Percentiles rank a stretch among this genome's conserved stretches.
phyloP scores from a whole-genome alignment of 2,888 invertebrate species.

The Selenia dentaria region DNA sequence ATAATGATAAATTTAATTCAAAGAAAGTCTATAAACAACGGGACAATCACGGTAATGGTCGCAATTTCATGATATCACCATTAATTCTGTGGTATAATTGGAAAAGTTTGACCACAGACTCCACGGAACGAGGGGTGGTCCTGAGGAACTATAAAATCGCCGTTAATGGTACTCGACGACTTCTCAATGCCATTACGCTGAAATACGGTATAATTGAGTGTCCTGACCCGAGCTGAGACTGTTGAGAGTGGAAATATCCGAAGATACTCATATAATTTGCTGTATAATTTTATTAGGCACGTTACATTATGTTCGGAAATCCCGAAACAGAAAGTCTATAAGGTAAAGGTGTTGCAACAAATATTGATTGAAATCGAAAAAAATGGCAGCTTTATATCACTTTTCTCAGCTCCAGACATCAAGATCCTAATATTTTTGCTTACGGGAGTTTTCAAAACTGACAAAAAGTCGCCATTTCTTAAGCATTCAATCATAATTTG shows the following conservation, averaged over 20 bases:
- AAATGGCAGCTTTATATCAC: no score
- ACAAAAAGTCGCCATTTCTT: no score
- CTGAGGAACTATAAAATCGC: constrained; percentile 70
- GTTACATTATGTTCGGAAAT: no score
- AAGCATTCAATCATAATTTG: no score
- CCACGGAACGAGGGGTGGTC: constrained; percentile 40
- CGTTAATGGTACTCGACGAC: constrained; percentile 61
- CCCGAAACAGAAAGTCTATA: no score
- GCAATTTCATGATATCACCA: constrained; percentile 58
- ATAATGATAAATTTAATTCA: constrained; percentile 29
- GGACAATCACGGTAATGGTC: constrained; percentile 44
- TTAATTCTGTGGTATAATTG: constrained; percentile 63
- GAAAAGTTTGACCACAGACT: constrained; percentile 59
- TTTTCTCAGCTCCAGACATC: no score
- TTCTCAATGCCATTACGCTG: constrained; percentile 65
- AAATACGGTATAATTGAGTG: constrained; percentile 61
- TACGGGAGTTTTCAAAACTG: no score
- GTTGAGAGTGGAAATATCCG: constrained; percentile 23
- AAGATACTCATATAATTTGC: constrained; percentile 20
- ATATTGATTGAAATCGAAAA: no score
- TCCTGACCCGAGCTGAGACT: constrained; percentile 40
- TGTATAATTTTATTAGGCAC: constrained; percentile 3
- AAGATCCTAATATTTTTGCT: no score
- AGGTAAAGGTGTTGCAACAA: no score
- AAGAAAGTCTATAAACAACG: constrained; percentile 40